Evolutionary conservation across 35 echinoderm and acorn worm species (phyloP).

Genomic region (Lytechinus pictus): DNA sequence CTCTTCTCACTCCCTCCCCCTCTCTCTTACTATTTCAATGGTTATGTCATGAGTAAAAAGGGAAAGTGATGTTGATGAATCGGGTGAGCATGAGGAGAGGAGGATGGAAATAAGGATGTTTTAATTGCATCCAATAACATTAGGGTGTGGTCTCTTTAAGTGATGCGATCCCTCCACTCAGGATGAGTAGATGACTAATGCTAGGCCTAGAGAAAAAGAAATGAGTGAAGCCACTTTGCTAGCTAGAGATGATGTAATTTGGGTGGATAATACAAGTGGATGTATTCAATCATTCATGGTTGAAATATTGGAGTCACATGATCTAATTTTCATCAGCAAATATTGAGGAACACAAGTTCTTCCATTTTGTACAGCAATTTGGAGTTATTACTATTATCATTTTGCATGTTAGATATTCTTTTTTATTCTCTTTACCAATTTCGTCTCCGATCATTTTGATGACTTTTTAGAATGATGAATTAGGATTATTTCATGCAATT

Average conservation of each 20-base stretch:
- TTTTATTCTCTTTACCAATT: too few relatives aligned
- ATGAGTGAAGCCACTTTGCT: background rate
- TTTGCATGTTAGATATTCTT: too few relatives aligned
- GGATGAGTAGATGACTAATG: background rate
- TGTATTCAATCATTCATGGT: too few relatives aligned
- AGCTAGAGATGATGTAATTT: background rate
- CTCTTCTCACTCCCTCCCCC: background rate
- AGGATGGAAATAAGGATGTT: background rate
- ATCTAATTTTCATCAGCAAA: too few relatives aligned
- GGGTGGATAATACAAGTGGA: too few relatives aligned
- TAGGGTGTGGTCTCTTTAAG: background rate
- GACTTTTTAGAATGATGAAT: too few relatives aligned
- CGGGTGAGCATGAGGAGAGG: background rate
- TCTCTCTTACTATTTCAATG: background rate
- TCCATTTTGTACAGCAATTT: too few relatives aligned
- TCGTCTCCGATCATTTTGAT: too few relatives aligned
- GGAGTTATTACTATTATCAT: too few relatives aligned
- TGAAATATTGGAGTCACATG: too few relatives aligned
- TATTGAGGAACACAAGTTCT: too few relatives aligned
- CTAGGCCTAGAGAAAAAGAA: background rate
- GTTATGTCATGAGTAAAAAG: background rate
- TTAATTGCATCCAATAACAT: background rate
- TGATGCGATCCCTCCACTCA: background rate
- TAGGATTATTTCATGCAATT: too few relatives aligned
- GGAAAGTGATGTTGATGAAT: background rate